phyloP scores from a whole-genome alignment of 2,797 vertebrate genomes.

The Apodemus agrarius region DNA sequence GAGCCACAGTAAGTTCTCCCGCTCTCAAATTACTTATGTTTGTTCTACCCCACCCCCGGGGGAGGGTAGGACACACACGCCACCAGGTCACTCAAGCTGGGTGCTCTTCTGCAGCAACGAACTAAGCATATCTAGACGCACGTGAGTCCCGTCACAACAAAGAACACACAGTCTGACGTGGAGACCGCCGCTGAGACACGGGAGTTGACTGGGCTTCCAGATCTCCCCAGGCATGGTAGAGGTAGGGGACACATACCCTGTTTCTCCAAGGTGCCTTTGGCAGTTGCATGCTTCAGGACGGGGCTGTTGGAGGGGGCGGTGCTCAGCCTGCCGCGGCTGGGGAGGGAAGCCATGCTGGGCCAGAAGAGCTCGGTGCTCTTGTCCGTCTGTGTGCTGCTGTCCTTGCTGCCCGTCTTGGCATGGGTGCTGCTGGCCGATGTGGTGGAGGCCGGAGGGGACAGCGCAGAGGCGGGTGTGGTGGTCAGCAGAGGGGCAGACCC shows the following conservation, averaged over 20 bases:
- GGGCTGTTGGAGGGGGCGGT: slow-evolving; percentile 84
- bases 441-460: slow-evolving; percentile 73
- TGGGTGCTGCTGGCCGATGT: slow-evolving; percentile 83
- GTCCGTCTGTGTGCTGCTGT: slow-evolving; percentile 92
- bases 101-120: neutral
- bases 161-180: neutral
- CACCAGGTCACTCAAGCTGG: neutral
- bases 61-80: neutral
- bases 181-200: neutral
- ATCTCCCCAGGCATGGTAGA: rapidly evolving
- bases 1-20: neutral
- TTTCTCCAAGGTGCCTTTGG: slow-evolving; percentile 81
- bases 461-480: slow-evolving; percentile 63
- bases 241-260: slow-evolving; percentile 78
- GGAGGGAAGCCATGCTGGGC: slow-evolving; percentile 86
- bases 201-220: neutral
- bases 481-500: slow-evolving; percentile 23
- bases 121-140: neutral
- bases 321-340: slow-evolving; percentile 85
- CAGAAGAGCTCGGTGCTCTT: slow-evolving; percentile 88
- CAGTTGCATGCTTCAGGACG: slow-evolving; percentile 73
- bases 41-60: neutral
- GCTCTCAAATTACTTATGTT: neutral
- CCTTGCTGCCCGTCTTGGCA: slow-evolving; percentile 89
- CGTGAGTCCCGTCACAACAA: neutral